Conservation (phyloP, 2,797 vertebrate genomes). For the Acanthornis magna region DNA sequence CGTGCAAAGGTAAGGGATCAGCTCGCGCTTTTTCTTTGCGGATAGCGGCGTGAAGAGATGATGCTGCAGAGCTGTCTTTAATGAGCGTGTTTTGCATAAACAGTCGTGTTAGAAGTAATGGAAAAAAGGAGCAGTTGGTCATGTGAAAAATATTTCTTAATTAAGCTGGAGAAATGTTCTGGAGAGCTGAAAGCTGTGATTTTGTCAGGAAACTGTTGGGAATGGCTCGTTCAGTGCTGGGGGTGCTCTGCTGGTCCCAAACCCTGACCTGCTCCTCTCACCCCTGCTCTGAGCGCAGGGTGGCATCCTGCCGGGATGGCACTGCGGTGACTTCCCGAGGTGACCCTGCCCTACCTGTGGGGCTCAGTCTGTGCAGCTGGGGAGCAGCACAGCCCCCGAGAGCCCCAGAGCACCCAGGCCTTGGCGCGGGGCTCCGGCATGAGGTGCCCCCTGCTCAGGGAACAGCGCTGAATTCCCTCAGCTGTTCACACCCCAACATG, state of each 20-base stretch:
- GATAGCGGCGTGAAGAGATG: fast-evolving
- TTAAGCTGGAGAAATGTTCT: neutral
- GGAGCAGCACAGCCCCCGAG: fast-evolving
- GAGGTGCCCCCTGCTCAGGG: fast-evolving
- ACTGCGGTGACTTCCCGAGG: fast-evolving
- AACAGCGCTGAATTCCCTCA: fast-evolving
- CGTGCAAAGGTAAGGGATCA: neutral
- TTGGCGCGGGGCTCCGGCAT: fast-evolving
- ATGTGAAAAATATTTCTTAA: neutral
- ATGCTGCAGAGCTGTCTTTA: neutral
- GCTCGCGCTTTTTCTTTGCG: neutral
- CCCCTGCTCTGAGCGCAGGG: fast-evolving
- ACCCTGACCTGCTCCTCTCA: fast-evolving
- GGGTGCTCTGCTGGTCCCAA: neutral
- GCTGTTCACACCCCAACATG: fast-evolving
- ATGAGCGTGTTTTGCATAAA: fast-evolving
- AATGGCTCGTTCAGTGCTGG: fast-evolving
- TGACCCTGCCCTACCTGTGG: fast-evolving
- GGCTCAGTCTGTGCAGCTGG: fast-evolving
- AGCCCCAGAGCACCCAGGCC: fast-evolving
- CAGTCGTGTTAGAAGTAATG: fast-evolving
- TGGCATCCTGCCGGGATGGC: fast-evolving
- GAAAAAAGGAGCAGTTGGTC: neutral
- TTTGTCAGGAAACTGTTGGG: neutral
- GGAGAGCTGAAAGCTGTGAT: neutral